Percentiles rank a stretch among this genome's conserved stretches.
Evolutionary conservation across 2,797 vertebrate species (phyloP).

Genomic region (Dallia pectoralis): DNA sequence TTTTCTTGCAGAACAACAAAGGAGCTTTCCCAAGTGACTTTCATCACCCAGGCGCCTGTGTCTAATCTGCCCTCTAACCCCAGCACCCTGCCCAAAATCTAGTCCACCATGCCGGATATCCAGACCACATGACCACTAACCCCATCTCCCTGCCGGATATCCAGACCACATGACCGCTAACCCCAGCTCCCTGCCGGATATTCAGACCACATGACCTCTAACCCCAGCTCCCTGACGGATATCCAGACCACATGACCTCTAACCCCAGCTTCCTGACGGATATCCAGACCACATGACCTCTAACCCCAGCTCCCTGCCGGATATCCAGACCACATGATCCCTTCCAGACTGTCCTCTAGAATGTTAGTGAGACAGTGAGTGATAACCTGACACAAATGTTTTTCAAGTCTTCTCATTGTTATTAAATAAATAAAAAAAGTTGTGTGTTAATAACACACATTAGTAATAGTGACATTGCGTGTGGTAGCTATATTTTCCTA

Average conservation of each 20-base stretch:
- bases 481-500: neutral
- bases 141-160: no score
- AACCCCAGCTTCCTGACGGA: no score
- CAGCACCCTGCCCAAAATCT: no score
- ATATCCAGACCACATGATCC: constrained; percentile 61
- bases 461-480: neutral
- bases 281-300: no score
- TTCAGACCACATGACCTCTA: constrained; percentile 60
- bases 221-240: no score
- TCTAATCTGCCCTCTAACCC: constrained; percentile 50
- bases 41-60: constrained; percentile 74
- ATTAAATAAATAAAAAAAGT: neutral
- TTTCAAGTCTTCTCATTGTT: neutral
- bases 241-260: no score
- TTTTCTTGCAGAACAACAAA: constrained; percentile 67
- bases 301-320: no score
- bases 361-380: constrained; percentile 25
- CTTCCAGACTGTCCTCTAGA: constrained; percentile 26
- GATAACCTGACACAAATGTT: no score
- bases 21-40: constrained; percentile 57
- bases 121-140: no score
- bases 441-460: neutral
- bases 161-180: no score
- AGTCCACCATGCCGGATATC: no score
- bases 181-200: no score